Evolutionary conservation across 2,797 vertebrate genomes (phyloP), one percentile per base, ranked within the genome.

Genomic region (Lepus oiostolus): DNA sequence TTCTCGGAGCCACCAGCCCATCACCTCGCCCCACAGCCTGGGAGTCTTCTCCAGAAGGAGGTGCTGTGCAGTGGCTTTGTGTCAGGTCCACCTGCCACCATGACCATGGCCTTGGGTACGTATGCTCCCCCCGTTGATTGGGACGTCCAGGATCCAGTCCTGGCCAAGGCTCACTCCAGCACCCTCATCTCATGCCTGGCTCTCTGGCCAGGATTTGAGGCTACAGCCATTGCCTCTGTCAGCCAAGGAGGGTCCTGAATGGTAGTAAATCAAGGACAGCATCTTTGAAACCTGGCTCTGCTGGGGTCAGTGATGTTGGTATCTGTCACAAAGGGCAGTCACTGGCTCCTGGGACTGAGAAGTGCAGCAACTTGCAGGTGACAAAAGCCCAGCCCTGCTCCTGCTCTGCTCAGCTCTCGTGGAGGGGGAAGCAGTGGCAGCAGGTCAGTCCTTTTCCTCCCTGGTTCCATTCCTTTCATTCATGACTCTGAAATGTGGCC

Each of bases 211-310:
- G 11, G 28, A 47, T 32, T 38, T 58, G 54, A 67, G 63, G 62
- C 72, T 12, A 58, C 4, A 11, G 38, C n/a, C 0, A 0, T 19
- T 4, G 13, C 47, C 28, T 54, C 47, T 24, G 5, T 67, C 28
- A 32, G 28, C 30, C 13, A 12, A 38, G 19, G 38, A 83, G 54
- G 21, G 21, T 60, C 28, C 21, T 4, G 16, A 24, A 16, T 12
- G 32, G 2, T 9, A 16, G 26, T 12, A n/a, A 5, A 21, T 10
- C 3, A 0, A 4, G 17, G 60, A 58, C 65, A n/a, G 47, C 2
- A 26, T 8, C 71, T 26, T 7, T 12, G 60, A 85, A 62, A 47
- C 52, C 8, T 10, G 65, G 52, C 50, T 74, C 9, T 12, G 5
- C 6, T 11, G 30, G 28, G 50, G 24, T 75, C 35, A 21, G 85